A percentile compares a stretch with the other conserved stretches of the same genome.
These are phyloP conservation scores for Scolanthus callimorphus DNA, from an alignment of 92 coral and sea anemone genomes.

Conservation along the genomic window DNA sequence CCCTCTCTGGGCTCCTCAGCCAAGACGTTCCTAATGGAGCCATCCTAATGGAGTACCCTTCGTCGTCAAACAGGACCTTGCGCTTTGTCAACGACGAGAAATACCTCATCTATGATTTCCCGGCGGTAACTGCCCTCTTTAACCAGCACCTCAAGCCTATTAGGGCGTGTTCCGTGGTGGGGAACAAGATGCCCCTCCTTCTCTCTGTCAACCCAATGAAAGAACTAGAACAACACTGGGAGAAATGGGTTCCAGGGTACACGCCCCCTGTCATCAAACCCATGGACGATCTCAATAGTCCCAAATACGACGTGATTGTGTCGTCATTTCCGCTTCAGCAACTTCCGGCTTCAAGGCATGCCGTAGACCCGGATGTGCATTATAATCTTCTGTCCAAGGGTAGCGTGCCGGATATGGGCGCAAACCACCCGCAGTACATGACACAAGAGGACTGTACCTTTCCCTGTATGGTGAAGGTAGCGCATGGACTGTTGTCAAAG, in stretches of 20 bases:
- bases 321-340: constrained; percentile 51
- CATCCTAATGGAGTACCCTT: constrained; percentile 49
- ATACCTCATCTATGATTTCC: constrained; percentile 45
- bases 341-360: constrained; percentile 60
- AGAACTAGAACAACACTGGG: too few relatives aligned
- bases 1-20: constrained; percentile 50
- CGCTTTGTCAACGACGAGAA: constrained; percentile 44
- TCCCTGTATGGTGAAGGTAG: constrained; percentile 61
- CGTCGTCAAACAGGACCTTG: constrained; percentile 45
- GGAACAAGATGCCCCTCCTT: constrained; percentile 46
- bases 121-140: too few relatives aligned
- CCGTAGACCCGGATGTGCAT: too few relatives aligned
- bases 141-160: constrained; percentile 54
- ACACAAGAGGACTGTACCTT: constrained; percentile 50
- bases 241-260: constrained; percentile 50
- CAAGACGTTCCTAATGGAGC: too few relatives aligned
- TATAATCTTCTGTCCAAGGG: constrained; percentile 53
- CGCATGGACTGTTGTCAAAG: constrained; percentile 43
- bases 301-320: constrained; percentile 34
- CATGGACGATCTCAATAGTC: constrained; percentile 50
- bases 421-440: constrained; percentile 53
- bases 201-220: constrained; percentile 44
- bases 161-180: constrained; percentile 59
- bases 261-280: constrained; percentile 46
- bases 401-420: constrained; percentile 61